These are phyloP conservation scores for Puntigrus tetrazona DNA, from an alignment of 2,113 vertebrate species.

Conservation along the genomic window DNA sequence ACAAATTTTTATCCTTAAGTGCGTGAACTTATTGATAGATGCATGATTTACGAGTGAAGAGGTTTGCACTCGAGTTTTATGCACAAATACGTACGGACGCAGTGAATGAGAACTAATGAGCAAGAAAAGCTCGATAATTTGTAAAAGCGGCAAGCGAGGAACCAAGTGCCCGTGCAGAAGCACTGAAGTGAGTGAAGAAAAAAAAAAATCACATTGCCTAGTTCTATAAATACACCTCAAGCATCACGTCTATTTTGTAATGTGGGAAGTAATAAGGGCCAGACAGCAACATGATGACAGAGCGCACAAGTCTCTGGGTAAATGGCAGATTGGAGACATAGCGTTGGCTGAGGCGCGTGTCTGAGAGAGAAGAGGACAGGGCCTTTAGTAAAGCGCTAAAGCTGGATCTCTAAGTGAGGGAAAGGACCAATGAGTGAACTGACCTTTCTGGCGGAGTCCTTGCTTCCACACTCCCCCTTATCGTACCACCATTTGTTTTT, in stretches of 20 bases:
- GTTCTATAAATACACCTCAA: conserved; percentile 29
- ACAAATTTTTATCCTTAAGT: neutral
- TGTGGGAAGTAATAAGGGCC: conserved; percentile 29
- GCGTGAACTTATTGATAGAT: neutral
- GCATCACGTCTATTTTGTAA: conserved; percentile 36
- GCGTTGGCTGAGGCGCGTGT: conserved; percentile 25
- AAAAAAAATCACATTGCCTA: neutral
- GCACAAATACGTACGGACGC: neutral
- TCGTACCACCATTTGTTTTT: conserved; percentile 99
- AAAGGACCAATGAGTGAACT: conserved; percentile 80
- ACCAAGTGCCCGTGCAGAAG: neutral
- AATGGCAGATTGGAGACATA: conserved; percentile 63
- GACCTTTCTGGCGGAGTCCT: conserved; percentile 99
- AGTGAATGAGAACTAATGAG: neutral
- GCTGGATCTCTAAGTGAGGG: conserved; percentile 53
- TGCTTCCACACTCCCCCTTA: conserved; percentile 99
- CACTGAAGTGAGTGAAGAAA: conserved; percentile 4
- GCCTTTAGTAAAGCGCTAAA: conserved; percentile 49
- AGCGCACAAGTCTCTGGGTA: conserved; percentile 20
- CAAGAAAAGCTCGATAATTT: neutral
- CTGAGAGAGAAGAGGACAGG: conserved; percentile 40
- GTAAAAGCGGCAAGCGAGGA: neutral
- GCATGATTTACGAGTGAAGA: neutral
- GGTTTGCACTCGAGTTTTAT: neutral
- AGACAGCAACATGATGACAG: conserved; percentile 33